phyloP scores from a whole-genome alignment of 1,140 invertebrate genomes.

The Dinoponera quadriceps region DNA sequence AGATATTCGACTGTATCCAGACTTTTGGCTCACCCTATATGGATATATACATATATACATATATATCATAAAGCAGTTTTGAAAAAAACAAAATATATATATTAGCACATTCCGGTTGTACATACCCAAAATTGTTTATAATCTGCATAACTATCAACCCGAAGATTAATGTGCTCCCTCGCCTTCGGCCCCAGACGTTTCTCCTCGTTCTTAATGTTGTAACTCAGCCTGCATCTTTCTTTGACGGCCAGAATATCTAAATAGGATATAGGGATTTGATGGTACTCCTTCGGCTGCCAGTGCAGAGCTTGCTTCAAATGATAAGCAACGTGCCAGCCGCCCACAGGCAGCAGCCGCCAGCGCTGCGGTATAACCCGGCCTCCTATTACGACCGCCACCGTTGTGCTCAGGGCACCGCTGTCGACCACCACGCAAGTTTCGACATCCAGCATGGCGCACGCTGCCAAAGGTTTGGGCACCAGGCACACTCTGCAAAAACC shows the following conservation, averaged over 20 bases:
- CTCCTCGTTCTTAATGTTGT: constrained; percentile 84
- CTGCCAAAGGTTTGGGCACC: constrained; percentile 85
- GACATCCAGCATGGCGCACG: constrained; percentile 83
- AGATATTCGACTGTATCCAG: too few relatives aligned
- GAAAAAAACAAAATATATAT: too few relatives aligned
- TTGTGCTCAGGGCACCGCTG: constrained; percentile 85
- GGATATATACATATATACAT: neutral
- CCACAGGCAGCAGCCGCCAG: constrained; percentile 83
- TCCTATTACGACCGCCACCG: constrained; percentile 85
- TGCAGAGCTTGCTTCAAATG: constrained; percentile 85
- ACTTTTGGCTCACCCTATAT: too few relatives aligned
- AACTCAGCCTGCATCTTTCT: constrained; percentile 84
- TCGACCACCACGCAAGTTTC: constrained; percentile 86
- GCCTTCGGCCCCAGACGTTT: constrained; percentile 73
- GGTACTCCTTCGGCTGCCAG: constrained; percentile 84
- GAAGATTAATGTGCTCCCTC: constrained; percentile 81
- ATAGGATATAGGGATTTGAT: constrained; percentile 84
- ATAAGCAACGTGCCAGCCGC: constrained; percentile 85
- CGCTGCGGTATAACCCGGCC: constrained; percentile 83
- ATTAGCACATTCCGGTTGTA: neutral
- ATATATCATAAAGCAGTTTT: too few relatives aligned
- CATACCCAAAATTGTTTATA: constrained; percentile 82
- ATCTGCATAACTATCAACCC: constrained; percentile 82
- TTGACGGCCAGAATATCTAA: constrained; percentile 84
- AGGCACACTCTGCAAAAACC: constrained; percentile 82